Evolutionary conservation across 1,140 invertebrate genomes (phyloP).

Genomic region (Parapsyche elsis): DNA sequence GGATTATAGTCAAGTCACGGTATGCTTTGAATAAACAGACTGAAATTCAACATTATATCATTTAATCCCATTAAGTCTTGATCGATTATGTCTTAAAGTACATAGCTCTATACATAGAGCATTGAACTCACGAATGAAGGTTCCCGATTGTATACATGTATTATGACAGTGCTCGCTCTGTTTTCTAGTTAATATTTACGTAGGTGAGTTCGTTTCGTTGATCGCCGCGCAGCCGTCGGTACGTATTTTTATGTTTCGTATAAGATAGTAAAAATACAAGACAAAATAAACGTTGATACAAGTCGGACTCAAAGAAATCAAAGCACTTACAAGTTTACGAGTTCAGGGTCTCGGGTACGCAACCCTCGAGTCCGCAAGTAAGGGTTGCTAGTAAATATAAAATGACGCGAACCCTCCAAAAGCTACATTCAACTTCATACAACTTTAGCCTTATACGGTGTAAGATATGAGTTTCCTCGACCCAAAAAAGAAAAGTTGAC

Average conservation of each 20-base stretch:
- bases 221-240: no score
- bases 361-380: slow-evolving; percentile 9
- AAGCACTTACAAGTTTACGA: slow-evolving; percentile 30
- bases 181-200: no score
- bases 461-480: neutral
- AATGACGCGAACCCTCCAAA: slow-evolving; percentile 18
- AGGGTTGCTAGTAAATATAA: slow-evolving; percentile 28
- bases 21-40: no score
- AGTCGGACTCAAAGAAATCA: slow-evolving; percentile 19
- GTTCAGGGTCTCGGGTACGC: slow-evolving; percentile 11
- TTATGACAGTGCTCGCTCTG: no score
- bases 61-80: no score
- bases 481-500: neutral
- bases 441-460: neutral
- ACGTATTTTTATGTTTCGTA: neutral
- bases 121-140: no score
- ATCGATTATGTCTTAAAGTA: no score
- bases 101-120: no score
- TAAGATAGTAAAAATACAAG: slow-evolving; percentile 21
- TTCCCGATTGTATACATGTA: no score
- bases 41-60: no score
- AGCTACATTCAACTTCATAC: slow-evolving; percentile 4
- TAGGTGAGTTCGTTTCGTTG: no score
- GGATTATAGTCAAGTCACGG: no score
- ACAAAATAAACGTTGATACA: slow-evolving; percentile 21